Evolutionary conservation across 2,888 invertebrate genomes (phyloP).

Genomic region (Parnassius glacialis): DNA sequence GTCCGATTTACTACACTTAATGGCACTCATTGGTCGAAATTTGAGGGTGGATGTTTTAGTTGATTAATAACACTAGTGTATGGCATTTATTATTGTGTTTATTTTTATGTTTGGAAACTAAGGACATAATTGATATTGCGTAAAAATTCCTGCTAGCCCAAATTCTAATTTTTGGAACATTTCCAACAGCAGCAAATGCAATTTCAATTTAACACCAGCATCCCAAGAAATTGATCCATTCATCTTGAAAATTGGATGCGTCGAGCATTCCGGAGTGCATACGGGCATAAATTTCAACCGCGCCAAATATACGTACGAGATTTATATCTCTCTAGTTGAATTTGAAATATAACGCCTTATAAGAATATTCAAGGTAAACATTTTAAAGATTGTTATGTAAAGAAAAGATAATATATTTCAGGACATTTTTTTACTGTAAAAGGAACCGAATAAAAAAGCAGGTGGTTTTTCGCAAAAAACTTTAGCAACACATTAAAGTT

Average conservation of each 20-base stretch:
- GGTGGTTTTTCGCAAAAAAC: too few species aligned
- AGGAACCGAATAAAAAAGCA: too few species aligned
- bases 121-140: background rate
- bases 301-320: constrained; percentile 24
- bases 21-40: too few species aligned
- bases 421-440: too few species aligned
- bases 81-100: too few species aligned
- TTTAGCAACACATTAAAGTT: too few species aligned
- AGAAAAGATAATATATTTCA: too few species aligned
- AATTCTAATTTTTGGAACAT: constrained; percentile 19
- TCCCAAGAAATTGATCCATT: constrained; percentile 36
- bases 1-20: too few species aligned
- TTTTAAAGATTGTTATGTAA: too few species aligned
- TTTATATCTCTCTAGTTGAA: constrained; percentile 28
- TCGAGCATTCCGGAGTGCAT: constrained; percentile 32
- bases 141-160: background rate
- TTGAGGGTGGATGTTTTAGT: too few species aligned
- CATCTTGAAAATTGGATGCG: constrained; percentile 37
- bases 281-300: constrained; percentile 31
- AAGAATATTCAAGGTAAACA: background rate
- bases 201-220: constrained; percentile 34
- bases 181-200: constrained; percentile 25
- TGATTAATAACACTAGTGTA: too few species aligned
- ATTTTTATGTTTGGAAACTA: background rate
- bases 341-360: background rate